These are phyloP conservation scores for Pholis gunnellus DNA, from an alignment of 2,113 vertebrate species.

Conservation along the genomic window DNA sequence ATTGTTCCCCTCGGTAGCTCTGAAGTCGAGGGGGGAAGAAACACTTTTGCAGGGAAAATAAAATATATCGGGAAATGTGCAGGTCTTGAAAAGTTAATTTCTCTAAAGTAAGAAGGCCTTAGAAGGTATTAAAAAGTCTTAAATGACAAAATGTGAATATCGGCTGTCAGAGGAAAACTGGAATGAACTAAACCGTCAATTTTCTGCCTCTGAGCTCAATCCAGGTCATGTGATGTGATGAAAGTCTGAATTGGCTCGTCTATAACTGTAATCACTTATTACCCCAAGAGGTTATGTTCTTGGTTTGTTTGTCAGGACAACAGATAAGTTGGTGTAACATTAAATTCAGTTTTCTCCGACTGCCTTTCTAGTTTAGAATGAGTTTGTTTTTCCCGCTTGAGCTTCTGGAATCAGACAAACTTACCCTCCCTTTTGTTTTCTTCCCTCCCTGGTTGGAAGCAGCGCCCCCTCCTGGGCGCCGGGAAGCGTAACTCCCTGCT, in stretches of 20 bases:
- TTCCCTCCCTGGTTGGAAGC: background rate
- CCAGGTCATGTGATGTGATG: no score
- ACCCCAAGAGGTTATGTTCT: no score
- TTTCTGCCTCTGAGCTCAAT: no score
- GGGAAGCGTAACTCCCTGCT: constrained; percentile 91
- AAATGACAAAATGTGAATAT: no score
- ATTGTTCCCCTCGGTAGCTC: background rate
- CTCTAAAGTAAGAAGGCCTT: background rate
- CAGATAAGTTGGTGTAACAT: background rate
- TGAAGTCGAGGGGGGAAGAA: background rate
- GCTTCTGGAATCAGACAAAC: background rate
- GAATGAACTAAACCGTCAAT: no score
- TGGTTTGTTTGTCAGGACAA: no score
- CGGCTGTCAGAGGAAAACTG: no score
- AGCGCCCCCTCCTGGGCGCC: constrained; percentile 89
- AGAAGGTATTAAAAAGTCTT: background rate
- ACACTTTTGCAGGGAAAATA: no score
- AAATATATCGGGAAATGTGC: background rate
- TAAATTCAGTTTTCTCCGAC: no score
- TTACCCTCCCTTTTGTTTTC: background rate
- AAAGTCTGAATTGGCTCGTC: no score
- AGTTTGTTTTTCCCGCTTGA: background rate
- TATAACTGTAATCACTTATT: no score
- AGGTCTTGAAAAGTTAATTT: background rate
- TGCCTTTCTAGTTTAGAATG: background rate